Percentiles rank a stretch among this genome's conserved stretches.
Evolutionary conservation across 2,888 invertebrate species (phyloP).

Genomic region (Epirrhoe alternata): DNA sequence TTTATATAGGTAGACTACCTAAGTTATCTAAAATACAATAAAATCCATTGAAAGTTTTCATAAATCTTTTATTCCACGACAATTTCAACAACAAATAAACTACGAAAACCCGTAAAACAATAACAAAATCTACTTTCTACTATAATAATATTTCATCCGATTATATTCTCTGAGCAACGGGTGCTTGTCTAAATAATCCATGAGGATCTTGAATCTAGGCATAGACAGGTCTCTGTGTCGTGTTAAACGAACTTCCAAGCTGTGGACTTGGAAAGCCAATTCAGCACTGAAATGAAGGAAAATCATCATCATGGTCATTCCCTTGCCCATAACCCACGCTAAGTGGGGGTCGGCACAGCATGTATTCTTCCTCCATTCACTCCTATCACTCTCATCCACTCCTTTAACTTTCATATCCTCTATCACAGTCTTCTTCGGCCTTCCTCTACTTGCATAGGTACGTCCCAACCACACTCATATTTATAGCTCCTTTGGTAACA

Average conservation of each 20-base stretch:
- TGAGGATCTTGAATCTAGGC: conserved; percentile 69
- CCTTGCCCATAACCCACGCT: too few species aligned
- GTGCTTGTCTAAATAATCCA: conserved; percentile 72
- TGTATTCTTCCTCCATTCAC: too few species aligned
- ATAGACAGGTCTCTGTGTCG: conserved; percentile 86
- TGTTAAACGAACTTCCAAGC: conserved; percentile 86
- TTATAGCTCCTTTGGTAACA: too few species aligned
- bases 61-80: conserved; percentile 15
- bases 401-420: too few species aligned
- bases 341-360: too few species aligned
- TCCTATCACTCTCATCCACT: too few species aligned
- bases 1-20: neutral
- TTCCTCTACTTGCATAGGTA: too few species aligned
- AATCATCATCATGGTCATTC: too few species aligned
- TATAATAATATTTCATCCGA: conserved; percentile 52
- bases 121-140: conserved; percentile 21
- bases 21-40: neutral
- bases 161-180: conserved; percentile 71
- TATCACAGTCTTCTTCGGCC: too few species aligned
- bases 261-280: conserved; percentile 81
- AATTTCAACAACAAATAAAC: conserved; percentile 14
- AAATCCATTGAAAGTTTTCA: neutral
- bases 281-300: conserved; percentile 64
- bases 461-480: too few species aligned
- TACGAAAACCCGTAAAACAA: conserved; percentile 15